phyloP scores from a whole-genome alignment of 2,888 invertebrate genomes.

The Elysia crispata region DNA sequence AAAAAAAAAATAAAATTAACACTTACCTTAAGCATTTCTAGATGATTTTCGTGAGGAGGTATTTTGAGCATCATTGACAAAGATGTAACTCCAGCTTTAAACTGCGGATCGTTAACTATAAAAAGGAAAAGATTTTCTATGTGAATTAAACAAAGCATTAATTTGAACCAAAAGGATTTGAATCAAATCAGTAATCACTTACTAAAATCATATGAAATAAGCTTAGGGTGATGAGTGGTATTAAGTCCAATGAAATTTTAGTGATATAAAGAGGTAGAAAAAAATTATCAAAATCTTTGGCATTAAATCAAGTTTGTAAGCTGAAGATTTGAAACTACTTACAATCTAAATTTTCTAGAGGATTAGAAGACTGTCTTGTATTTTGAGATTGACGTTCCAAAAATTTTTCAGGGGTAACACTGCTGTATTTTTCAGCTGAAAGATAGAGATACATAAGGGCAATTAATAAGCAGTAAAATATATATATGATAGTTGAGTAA shows the following conservation, averaged over 20 bases:
- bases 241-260: too few relatives aligned
- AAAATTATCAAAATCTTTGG: too few relatives aligned
- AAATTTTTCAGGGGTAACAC: slow-evolving; percentile 82
- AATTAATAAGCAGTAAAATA: not conserved
- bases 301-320: not conserved
- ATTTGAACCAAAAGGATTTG: too few relatives aligned
- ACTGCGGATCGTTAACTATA: slow-evolving; percentile 88
- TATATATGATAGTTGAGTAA: too few relatives aligned
- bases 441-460: slow-evolving; percentile 25
- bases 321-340: slow-evolving; percentile 52
- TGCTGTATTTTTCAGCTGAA: slow-evolving; percentile 83
- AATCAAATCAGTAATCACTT: too few relatives aligned
- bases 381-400: slow-evolving; percentile 77
- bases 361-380: slow-evolving; percentile 73
- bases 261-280: not conserved
- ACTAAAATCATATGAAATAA: too few relatives aligned
- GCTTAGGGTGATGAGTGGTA: too few relatives aligned
- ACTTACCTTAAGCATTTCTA: slow-evolving; percentile 83
- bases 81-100: slow-evolving; percentile 88
- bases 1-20: too few relatives aligned
- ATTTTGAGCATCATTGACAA: slow-evolving; percentile 89
- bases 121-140: not conserved
- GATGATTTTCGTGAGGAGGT: slow-evolving; percentile 88
- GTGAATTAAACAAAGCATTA: too few relatives aligned
- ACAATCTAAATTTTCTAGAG: slow-evolving; percentile 75